Evolutionary conservation across 2,113 vertebrate species (phyloP), one percentile per base, ranked within the genome.

Genomic region (Eupsittula cactorum): DNA sequence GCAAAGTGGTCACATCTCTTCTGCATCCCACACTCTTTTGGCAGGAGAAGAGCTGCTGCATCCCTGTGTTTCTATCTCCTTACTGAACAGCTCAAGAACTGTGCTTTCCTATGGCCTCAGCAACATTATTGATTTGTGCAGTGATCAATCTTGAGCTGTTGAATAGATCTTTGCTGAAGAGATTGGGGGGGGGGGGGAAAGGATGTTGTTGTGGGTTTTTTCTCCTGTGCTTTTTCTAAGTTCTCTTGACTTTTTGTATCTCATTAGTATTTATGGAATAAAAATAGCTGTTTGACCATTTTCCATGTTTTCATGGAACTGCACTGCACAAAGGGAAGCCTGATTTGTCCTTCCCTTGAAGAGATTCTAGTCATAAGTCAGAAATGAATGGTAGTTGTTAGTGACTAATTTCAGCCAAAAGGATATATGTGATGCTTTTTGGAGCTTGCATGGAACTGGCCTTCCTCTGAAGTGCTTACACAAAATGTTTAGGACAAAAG

Each of bases 281-380:
- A 69, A 78, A 84, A 78, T 70, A 82, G 49, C 37, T 53, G 27
- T 75, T 63, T 71, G 44, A 33, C 68, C 69, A 24, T 21, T 46
- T 84, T 71, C 49, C 50, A 8, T 83, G 13, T 84, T 84, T 71
- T 73, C 49, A 29, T 53, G 67, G n/a, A 59, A 28, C 33, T 63
- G 47, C 60, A 41, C 52, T 82, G 85, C 62, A 79, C 42, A 52
- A 87, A 42, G 17, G n/a, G 65, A 87, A 71, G 65, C 28, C 52
- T 87, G 78, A 71, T 88, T 93, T 90, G 52, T 41, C n/a, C 64
- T 84, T 86, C 64, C 8, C 60, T 89, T 55, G 46, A 76, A 73
- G 62, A 95, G 70, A 86, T 78, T 19, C 46, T 78, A 60, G 59
- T 67, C 42, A 6, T 31, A 67, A 55, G 62, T 65, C 31, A 5